These are phyloP conservation scores for Hippocampus abdominalis DNA, from an alignment of 2,113 vertebrate species.

Conservation along the genomic window DNA sequence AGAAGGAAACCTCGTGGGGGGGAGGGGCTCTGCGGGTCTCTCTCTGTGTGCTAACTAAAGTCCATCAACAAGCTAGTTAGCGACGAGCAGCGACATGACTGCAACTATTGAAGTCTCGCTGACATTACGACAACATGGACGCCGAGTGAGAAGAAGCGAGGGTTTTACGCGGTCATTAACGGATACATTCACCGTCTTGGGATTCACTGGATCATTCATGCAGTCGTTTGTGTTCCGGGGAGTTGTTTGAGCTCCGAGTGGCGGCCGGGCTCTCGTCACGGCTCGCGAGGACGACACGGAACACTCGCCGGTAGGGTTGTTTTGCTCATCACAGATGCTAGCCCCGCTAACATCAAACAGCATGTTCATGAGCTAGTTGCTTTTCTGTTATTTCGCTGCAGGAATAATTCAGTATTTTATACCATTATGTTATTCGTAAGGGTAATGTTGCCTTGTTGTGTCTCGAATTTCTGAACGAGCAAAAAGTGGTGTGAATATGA, in stretches of 20 bases:
- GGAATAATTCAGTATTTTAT: background rate
- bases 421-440: background rate
- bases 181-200: background rate
- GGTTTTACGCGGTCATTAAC: background rate
- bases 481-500: slow-evolving; percentile 16
- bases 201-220: slow-evolving; percentile 50
- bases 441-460: background rate
- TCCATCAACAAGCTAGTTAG: slow-evolving; percentile 65
- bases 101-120: background rate
- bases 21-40: slow-evolving; percentile 48
- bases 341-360: slow-evolving; percentile 8
- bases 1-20: background rate
- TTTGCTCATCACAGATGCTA: slow-evolving; percentile 44
- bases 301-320: slow-evolving; percentile 55
- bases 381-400: background rate
- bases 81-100: slow-evolving; percentile 9
- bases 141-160: background rate
- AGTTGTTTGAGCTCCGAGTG: slow-evolving; percentile 48
- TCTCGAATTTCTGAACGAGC: background rate
- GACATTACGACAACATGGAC: slow-evolving; percentile 29
- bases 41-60: slow-evolving; percentile 36
- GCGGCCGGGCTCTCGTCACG: slow-evolving; percentile 39
- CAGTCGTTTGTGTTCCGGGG: slow-evolving; percentile 16
- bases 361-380: accelerated
- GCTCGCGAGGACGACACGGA: slow-evolving; percentile 52